Conservation (phyloP, 2,797 vertebrate genomes). For the Heterohyrax brucei region DNA sequence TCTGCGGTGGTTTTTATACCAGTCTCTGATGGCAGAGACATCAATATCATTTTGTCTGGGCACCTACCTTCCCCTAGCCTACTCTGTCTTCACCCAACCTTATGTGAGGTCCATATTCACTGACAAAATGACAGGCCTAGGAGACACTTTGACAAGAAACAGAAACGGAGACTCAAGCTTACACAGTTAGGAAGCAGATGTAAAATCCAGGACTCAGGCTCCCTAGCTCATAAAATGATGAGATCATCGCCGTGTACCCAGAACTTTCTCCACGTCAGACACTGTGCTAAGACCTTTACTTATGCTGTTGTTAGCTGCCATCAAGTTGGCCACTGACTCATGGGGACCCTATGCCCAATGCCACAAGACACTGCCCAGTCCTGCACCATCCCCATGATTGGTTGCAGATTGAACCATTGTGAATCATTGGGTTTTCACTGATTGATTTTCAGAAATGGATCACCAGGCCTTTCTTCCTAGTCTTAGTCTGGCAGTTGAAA, state of each 20-base stretch:
- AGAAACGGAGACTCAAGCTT: background rate
- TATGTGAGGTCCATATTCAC: background rate
- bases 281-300: background rate
- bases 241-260: background rate
- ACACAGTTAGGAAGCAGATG: background rate
- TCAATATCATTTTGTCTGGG: background rate
- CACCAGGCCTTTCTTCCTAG: background rate
- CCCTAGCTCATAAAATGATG: background rate
- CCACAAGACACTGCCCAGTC: background rate
- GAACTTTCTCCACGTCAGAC: background rate
- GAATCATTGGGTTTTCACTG: background rate
- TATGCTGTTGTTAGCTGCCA: background rate
- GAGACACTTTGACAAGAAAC: constrained; percentile 14
- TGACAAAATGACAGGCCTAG: background rate
- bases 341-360: background rate
- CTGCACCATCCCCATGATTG: background rate
- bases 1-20: background rate
- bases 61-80: background rate
- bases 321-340: background rate
- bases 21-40: background rate
- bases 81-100: no score
- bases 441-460: background rate
- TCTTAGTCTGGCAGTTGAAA: background rate
- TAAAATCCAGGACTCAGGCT: background rate
- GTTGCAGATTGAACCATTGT: background rate